phyloP scores from a whole-genome alignment of 2,113 vertebrate genomes.

The Loxodonta africana region DNA sequence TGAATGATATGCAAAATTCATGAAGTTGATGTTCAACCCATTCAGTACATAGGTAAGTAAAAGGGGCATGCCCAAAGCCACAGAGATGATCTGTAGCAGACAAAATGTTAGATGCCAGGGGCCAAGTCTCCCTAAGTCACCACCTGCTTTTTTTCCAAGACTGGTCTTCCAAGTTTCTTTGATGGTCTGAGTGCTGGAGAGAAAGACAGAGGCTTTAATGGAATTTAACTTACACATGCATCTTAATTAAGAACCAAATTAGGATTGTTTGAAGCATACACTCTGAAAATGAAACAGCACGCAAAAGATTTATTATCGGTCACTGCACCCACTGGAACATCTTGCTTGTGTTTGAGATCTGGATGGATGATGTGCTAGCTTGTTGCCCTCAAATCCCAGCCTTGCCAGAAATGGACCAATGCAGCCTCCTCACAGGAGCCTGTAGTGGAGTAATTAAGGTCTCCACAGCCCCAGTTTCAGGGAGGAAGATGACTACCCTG shows the following conservation, averaged over 20 bases:
- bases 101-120: not conserved
- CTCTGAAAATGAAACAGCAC: slow-evolving; percentile 43
- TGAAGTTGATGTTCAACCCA: not conserved
- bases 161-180: slow-evolving; percentile 5
- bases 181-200: slow-evolving; percentile 16
- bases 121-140: not conserved
- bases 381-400: not conserved
- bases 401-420: slow-evolving; percentile 8
- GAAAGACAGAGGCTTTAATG: slow-evolving; percentile 50
- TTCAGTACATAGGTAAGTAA: not conserved
- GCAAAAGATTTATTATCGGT: slow-evolving; percentile 28
- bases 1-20: not conserved
- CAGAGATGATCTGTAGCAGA: not conserved
- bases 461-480: not conserved
- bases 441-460: not conserved
- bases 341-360: not conserved
- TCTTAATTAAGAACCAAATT: slow-evolving; percentile 79
- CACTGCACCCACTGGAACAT: not conserved
- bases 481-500: not conserved
- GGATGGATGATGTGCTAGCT: not conserved
- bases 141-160: not conserved
- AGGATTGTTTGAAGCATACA: slow-evolving; percentile 56
- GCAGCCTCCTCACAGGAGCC: not conserved
- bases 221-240: slow-evolving; percentile 72
- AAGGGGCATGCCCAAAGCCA: not conserved